These are phyloP conservation scores for Microvelia longipes DNA, from an alignment of 1,140 invertebrate genomes.

Conservation along the genomic window DNA sequence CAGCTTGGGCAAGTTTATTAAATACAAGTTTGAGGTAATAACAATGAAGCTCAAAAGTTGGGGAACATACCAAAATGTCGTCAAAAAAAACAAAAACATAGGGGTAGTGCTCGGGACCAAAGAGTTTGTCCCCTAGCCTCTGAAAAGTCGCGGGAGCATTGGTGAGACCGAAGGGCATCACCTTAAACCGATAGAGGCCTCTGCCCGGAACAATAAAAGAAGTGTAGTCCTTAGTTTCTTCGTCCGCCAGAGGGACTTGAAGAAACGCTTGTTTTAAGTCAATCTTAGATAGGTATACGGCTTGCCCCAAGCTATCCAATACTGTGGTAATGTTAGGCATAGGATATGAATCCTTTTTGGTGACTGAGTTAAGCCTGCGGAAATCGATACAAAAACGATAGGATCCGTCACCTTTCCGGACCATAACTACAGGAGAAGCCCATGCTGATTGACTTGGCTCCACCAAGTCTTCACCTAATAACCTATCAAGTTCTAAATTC, in stretches of 20 bases:
- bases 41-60: slow-evolving; percentile 21
- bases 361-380: slow-evolving; percentile 13
- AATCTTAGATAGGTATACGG: too few species aligned
- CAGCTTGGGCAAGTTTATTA: slow-evolving; percentile 15
- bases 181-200: too few species aligned
- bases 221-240: too few species aligned
- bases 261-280: too few species aligned
- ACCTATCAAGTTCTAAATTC: slow-evolving; percentile 22
- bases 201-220: too few species aligned
- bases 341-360: slow-evolving; percentile 17
- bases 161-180: too few species aligned
- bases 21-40: slow-evolving; percentile 18
- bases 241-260: too few species aligned
- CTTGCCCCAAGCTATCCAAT: too few species aligned
- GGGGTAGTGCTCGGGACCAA: background rate
- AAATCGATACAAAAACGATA: slow-evolving; percentile 20
- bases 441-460: slow-evolving; percentile 23
- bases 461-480: slow-evolving; percentile 22
- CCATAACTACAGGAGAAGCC: slow-evolving; percentile 22
- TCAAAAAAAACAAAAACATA: slow-evolving; percentile 21
- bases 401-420: slow-evolving; percentile 21
- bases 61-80: slow-evolving; percentile 23
- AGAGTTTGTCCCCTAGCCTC: slow-evolving; percentile 1
- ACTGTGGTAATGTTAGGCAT: slow-evolving; percentile 20
- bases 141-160: slow-evolving; percentile 21